Evolutionary conservation across 2,797 vertebrate species (phyloP), one percentile per base, ranked within the genome.

Genomic region (Rhynchotus rufescens): DNA sequence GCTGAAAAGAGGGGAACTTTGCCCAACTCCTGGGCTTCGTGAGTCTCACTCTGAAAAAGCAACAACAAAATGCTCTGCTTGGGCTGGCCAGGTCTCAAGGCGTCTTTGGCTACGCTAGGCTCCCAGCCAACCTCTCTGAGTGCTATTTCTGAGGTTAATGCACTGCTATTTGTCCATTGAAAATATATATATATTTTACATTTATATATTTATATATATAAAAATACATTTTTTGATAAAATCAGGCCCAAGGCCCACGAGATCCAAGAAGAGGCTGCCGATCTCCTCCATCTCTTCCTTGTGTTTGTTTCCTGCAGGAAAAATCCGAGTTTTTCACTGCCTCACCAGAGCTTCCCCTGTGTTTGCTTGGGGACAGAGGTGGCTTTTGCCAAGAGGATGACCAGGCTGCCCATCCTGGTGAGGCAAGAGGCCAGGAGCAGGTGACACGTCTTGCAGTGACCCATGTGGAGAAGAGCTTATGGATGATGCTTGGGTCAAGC

Each of bases 1-100:
- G 69, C 77, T 2, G n/a, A 64, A 62, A 56, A 82, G 72, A 79
- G 87, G 74, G 89, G 65, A 95, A 67, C 30, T 36, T 86, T 92
- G 95, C 93, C 96, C 72, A 54, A 88, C 75, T 97, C 86, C 90
- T 96, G 92, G 44, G 90, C 93, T 72, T 88, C 65, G 92, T 96
- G 96, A 96, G 95, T 72, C 56, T 38, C 12, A 76, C 65, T 69
- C 90, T 94, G 77, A 71, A 69, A 89, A 93, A 93, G 77, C 69
- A 94, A 60, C 67, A 90, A 54, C 87, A 91, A 73, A 85, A 61
- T 78, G 65, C 71, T 94, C 84, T 64, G 57, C 75, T 49, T 49
- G 77, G 75, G 21, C 89, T 97, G 97, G 94, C 91, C 59, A 26
- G 17, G 16, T 62, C 71, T 94, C 94, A 92, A 16, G 47, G 6